A percentile compares a stretch with the other conserved stretches of the same genome.
Conservation (phyloP, 2,888 invertebrate genomes). For the Eristalis intricaria region DNA sequence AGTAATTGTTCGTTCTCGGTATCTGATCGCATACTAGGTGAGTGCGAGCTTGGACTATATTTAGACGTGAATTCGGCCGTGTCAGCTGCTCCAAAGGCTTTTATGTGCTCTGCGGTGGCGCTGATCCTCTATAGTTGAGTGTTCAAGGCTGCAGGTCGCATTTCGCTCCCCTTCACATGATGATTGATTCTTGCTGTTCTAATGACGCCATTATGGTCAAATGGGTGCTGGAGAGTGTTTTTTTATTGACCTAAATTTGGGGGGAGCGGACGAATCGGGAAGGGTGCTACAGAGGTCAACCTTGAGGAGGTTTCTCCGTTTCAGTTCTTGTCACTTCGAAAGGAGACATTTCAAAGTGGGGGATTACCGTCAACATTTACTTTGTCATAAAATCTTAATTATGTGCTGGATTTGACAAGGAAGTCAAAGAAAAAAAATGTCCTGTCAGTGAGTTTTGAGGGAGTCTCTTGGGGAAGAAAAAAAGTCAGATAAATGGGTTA, state of each 20-base stretch:
- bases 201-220: not conserved
- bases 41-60: slow-evolving; percentile 9
- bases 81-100: slow-evolving; percentile 29
- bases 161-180: slow-evolving; percentile 11
- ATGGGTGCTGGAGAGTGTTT: not conserved
- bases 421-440: too few relatives aligned
- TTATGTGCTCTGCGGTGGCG: slow-evolving; percentile 5
- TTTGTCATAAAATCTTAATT: too few relatives aligned
- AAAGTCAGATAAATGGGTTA: too few relatives aligned
- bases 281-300: not conserved
- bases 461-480: too few relatives aligned
- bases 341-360: not conserved
- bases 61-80: slow-evolving; percentile 19
- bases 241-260: not conserved
- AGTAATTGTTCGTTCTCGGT: not conserved
- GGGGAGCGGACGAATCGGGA: not conserved
- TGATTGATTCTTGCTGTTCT: not conserved
- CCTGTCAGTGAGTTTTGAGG: too few relatives aligned
- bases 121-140: slow-evolving; percentile 30
- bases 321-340: not conserved
- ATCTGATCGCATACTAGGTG: slow-evolving; percentile 23
- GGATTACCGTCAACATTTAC: too few relatives aligned
- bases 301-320: not conserved
- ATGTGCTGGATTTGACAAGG: too few relatives aligned
- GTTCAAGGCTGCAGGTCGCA: slow-evolving; percentile 26